Base-by-base conservation (phyloP, 2,888 invertebrate species). In the Erpobdella octoculata region DNA sequence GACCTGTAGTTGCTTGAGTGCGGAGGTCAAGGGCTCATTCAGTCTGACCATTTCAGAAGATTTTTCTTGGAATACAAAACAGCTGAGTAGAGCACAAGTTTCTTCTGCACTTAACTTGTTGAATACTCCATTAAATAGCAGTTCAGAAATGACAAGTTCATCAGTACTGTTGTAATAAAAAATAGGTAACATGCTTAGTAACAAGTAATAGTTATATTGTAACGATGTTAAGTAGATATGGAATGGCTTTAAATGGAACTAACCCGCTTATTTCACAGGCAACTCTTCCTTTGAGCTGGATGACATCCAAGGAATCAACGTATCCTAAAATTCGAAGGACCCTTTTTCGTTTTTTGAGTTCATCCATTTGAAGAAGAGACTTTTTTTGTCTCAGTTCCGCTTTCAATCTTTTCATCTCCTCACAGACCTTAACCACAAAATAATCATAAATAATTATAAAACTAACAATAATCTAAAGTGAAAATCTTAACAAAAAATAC, bases 111-210 rank as follows among this genome's bases (percentile, higher is more conserved):
- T 88, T 75, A 99, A 85, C 36, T 89, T 86, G 82, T 91, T 94
- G 84, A 99, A 98, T 31, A 93, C 89, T 48, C 96, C 96, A 84
- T 95, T 94, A 84, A 98, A 97, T 72, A 99, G 89, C 89, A 99
- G 88, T 86, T 99, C 98, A 0, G 98, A 98, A 79, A 98, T 87
- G 5, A 99, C 85, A 25, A 99, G 84, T 84, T 98, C 98, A 84
- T 99, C 98, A 0, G 93, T 87, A 81, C 86, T 86, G 72, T n/a
- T 28, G 28, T 1, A 53, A 53, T 53, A 6, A 12, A 1, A 53
- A 46, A 46, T 46, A 18, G 5, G 21, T 46, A n/a, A 18, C 46
- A 46, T 46, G 46, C 46, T n/a, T n/a, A n/a, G n/a, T n/a, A n/a
- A n/a, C n/a, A n/a, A n/a, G n/a, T n/a, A n/a, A n/a, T n/a, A n/a